Evolutionary conservation across 1,140 invertebrate genomes (phyloP), one percentile per base, ranked within the genome.

Genomic region (Philopotamus ludificatus): DNA sequence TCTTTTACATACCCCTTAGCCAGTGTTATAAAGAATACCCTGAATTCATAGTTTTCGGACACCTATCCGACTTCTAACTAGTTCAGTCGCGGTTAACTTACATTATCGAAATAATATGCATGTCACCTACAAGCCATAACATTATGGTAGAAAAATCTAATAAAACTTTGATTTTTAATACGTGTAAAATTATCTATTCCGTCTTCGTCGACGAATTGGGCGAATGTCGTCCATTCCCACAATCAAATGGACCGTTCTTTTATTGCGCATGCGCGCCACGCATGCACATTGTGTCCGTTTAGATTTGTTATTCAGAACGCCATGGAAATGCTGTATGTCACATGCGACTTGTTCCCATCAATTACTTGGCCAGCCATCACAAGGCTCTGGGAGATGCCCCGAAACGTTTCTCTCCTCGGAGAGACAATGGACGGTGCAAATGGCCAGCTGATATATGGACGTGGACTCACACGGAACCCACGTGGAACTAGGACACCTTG

Each of bases 291-390:
- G 15, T 47, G 44, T 47, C 3, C 18, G 44, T 47, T 7, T 47
- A n/a, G n/a, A n/a, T 47, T 47, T 47, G 15, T 47, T 47, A 47
- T 47, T 47, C 44, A 47, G 44, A 47, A 16, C 44, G 44, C 8
- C 44, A 16, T 47, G 44, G 15, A 47, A 47, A 47, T 47, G 15
- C 44, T 47, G 44, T 47, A 54, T 28, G 51, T 54, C 51, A 54
- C 51, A n/a, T 54, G 51, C 25, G 54, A 57, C 22, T 57, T 20
- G 34, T 57, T 57, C 54, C 28, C 54, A 57, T 57, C 54, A 41
- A 57, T 57, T 57, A 57, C 54, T 2, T 23, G 51, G 9, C 22
- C 51, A 23, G 51, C 22, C 34, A 4, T 18, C 47, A 44, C 15
- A 50, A 16, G 18, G n/a, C n/a, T 20, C 44, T 15, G 44, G n/a